phyloP scores from a whole-genome alignment of 2,797 vertebrate genomes.

The Phoeniculus purpureus region DNA sequence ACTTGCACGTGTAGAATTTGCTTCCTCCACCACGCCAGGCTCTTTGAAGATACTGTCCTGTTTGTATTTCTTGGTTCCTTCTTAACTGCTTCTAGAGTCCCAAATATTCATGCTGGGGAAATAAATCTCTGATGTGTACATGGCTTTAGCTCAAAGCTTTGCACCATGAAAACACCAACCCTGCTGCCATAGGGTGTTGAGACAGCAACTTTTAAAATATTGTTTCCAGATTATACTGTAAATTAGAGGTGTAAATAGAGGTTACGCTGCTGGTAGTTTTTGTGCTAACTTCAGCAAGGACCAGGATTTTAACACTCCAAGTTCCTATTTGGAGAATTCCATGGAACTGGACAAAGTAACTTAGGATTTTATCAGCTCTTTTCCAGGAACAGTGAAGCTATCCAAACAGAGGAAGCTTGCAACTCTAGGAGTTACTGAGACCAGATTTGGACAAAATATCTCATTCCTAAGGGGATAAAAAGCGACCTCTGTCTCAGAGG shows the following conservation, averaged over 20 bases:
- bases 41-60: neutral
- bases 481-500: neutral
- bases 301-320: neutral
- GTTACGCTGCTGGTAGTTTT: neutral
- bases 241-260: neutral
- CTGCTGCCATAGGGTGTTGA: neutral
- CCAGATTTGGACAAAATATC: slow-evolving; percentile 39
- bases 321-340: neutral
- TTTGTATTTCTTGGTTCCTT: slow-evolving; percentile 14
- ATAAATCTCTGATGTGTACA: neutral
- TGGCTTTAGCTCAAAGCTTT: neutral
- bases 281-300: neutral
- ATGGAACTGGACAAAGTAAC: neutral
- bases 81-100: slow-evolving; percentile 2
- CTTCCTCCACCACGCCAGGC: neutral
- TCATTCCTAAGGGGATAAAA: slow-evolving; percentile 40
- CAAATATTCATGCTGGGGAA: neutral
- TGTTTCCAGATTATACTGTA: neutral
- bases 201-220: neutral
- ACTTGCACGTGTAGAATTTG: neutral
- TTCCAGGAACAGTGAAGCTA: neutral
- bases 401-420: neutral
- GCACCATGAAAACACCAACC: neutral
- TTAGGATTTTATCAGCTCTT: neutral
- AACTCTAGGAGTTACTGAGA: neutral